Evolutionary conservation across 2,113 vertebrate species (phyloP), one percentile per base, ranked within the genome.

Genomic region (Brienomyrus longianalis): DNA sequence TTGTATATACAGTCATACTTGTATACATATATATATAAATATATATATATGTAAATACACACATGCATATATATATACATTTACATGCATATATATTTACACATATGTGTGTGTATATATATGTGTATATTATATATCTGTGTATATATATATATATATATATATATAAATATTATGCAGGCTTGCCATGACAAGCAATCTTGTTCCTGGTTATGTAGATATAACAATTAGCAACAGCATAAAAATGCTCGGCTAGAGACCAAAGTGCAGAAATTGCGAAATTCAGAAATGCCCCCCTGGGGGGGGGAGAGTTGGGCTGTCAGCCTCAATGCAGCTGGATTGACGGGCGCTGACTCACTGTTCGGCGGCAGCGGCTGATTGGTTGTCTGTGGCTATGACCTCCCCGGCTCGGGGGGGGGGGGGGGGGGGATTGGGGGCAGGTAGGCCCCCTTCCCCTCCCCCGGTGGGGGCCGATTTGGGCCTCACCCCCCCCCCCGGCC

Each of bases 401-500:
- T 95, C 94, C 92, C 92, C 95, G 93, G 95, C 93, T 90, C 90
- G 93, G 92, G 90, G 48, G 9, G 31, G 31, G 90, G 48, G 9
- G 89, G 48, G 1, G 48, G 48, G 48, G 2, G 10, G 48, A n/a
- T n/a, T n/a, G n/a, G n/a, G n/a, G n/a, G n/a, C n/a, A n/a, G n/a
- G n/a, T n/a, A n/a, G n/a, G n/a, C n/a, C n/a, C n/a, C n/a, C n/a
- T n/a, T n/a, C n/a, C n/a, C n/a, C n/a, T n/a, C n/a, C n/a, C n/a
- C n/a, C n/a, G n/a, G n/a, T n/a, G n/a, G n/a, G n/a, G n/a, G n/a
- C n/a, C n/a, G n/a, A n/a, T n/a, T n/a, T n/a, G n/a, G n/a, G n/a
- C n/a, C n/a, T n/a, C n/a, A n/a, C n/a, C n/a, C n/a, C n/a, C n/a
- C n/a, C n/a, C n/a, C n/a, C n/a, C n/a, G n/a, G n/a, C n/a, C n/a